phyloP scores from a whole-genome alignment of 2,888 invertebrate species.

The Drosophila prostipennis region DNA sequence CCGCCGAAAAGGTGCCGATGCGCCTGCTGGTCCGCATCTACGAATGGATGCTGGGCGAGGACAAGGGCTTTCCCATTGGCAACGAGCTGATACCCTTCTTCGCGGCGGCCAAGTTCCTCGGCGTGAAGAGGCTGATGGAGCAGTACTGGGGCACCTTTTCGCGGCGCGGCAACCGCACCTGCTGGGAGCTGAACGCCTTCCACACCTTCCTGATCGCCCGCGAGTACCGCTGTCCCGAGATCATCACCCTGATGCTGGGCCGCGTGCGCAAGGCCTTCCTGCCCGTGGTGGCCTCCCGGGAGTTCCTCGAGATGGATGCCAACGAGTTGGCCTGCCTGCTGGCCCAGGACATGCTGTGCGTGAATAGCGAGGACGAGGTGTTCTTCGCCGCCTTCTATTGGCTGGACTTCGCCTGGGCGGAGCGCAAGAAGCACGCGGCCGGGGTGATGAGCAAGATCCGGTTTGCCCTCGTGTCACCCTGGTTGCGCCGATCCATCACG shows the following conservation, averaged over 20 bases:
- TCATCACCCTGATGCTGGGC: conserved; percentile 31
- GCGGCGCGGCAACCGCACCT: accelerated
- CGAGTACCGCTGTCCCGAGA: background rate
- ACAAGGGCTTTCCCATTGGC: background rate
- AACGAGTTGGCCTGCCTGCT: conserved; percentile 30
- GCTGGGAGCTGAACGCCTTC: conserved; percentile 40
- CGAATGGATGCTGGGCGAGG: conserved; percentile 38
- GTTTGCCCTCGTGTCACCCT: conserved; percentile 26
- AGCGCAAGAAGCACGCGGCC: background rate
- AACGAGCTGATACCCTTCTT: conserved; percentile 12
- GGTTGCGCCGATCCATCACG: conserved; percentile 23
- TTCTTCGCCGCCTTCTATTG: conserved; percentile 47
- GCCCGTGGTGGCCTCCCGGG: conserved; percentile 33
- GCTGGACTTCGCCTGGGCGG: conserved; percentile 37
- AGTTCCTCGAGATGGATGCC: conserved; percentile 25
- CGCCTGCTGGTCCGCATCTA: conserved; percentile 24
- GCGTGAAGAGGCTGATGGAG: conserved; percentile 4
- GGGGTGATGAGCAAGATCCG: conserved; percentile 33
- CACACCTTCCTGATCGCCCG: conserved; percentile 9
- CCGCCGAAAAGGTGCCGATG: conserved; percentile 16
- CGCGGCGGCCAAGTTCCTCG: conserved; percentile 22
- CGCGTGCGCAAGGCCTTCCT: conserved; percentile 37
- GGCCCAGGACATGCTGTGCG: conserved; percentile 26
- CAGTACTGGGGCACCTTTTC: conserved; percentile 36
- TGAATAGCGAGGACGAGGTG: conserved; percentile 55